Evolutionary conservation across 2,113 vertebrate species (phyloP).

Genomic region (Lanius ludovicianus): DNA sequence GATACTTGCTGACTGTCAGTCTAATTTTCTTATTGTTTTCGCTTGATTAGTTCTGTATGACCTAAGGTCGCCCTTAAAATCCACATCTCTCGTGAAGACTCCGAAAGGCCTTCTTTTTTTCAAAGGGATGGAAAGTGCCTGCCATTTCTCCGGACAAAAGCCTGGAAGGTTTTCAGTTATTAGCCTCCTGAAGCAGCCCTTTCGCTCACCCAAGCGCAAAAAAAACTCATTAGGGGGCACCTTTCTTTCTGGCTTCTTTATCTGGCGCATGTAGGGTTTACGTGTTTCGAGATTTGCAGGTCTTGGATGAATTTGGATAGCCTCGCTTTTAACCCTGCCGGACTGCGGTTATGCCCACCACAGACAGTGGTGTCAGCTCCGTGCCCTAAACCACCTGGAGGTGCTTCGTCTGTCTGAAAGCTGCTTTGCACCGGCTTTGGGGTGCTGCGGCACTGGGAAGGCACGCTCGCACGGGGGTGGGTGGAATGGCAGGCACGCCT

Average conservation of each 20-base stretch:
- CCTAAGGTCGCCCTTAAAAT: conserved; percentile 86
- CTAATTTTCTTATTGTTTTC: conserved; percentile 86
- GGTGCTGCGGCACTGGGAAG: background rate
- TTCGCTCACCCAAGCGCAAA: conserved; percentile 89
- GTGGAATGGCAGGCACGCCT: background rate
- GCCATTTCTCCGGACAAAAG: conserved; percentile 84
- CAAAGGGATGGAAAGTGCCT: conserved; percentile 81
- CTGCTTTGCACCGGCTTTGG: background rate
- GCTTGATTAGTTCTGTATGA: conserved; percentile 89
- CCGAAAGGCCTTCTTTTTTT: conserved; percentile 76
- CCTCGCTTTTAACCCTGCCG: conserved; percentile 55
- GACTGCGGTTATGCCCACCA: background rate
- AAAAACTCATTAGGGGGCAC: conserved; percentile 87
- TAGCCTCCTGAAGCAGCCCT: conserved; percentile 75
- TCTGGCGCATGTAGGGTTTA: conserved; percentile 69
- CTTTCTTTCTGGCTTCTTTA: conserved; percentile 78
- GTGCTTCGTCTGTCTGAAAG: background rate
- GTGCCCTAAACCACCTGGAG: conserved; percentile 3
- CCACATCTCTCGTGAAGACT: conserved; percentile 82
- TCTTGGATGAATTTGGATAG: conserved; percentile 54
- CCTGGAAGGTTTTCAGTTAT: conserved; percentile 71
- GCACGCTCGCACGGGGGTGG: accelerated
- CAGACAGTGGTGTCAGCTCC: background rate
- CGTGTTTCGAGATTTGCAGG: conserved; percentile 76
- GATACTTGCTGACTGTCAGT: conserved; percentile 83